Conservation (phyloP, 1,140 invertebrate species). For the Eurosta solidaginis region DNA sequence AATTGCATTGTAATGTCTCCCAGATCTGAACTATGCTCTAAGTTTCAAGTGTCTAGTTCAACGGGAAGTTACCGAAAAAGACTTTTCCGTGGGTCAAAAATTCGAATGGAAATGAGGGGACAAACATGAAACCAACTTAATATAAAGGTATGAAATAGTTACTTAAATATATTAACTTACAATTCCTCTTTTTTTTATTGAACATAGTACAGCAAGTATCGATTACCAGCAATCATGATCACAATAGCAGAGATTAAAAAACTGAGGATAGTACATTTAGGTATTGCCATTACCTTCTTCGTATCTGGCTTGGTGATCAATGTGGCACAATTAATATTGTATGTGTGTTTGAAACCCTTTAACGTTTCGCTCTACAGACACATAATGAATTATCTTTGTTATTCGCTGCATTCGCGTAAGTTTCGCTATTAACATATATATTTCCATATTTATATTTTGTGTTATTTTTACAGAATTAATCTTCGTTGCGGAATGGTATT, state of each 20-base stretch:
- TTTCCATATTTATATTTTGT: background rate
- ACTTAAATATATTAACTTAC: background rate
- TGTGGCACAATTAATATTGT: constrained; percentile 77
- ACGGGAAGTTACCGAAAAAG: no score
- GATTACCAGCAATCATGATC: background rate
- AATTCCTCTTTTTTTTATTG: background rate
- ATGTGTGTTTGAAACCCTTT: constrained; percentile 73
- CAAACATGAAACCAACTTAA: no score
- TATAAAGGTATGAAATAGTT: no score
- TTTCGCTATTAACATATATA: constrained; percentile 49
- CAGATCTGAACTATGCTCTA: no score
- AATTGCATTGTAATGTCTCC: no score
- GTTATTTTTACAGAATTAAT: constrained; percentile 75
- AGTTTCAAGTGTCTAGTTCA: no score
- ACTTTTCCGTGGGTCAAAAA: no score
- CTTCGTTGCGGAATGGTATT: constrained; percentile 93
- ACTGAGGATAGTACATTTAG: background rate
- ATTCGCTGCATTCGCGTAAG: constrained; percentile 90
- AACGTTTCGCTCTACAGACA: constrained; percentile 81
- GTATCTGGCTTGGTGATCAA: constrained; percentile 87
- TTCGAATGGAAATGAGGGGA: no score
- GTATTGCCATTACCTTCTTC: constrained; percentile 85
- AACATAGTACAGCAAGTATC: background rate
- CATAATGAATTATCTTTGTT: constrained; percentile 90
- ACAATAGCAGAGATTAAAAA: background rate